Base-by-base conservation (phyloP, 2,797 vertebrate species). In the Spondyliosoma cantharus region DNA sequence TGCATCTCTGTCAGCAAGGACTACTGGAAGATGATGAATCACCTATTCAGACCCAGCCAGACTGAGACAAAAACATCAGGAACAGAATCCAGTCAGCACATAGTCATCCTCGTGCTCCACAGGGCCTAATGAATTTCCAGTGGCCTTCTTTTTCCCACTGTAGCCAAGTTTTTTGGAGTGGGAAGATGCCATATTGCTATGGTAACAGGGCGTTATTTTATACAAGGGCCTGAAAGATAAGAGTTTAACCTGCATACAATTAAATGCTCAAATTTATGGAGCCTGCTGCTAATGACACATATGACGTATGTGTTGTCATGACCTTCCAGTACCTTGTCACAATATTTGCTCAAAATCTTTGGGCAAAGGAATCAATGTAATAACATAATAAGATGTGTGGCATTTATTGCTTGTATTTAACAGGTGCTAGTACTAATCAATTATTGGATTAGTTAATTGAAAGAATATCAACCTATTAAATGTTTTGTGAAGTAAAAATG, bases 41-140 rank as follows among this genome's bases (percentile, higher is more conserved):
- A 80, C 62, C 71, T 58, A 48, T 45, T 77, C 45, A 74, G 63
- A 48, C 20, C 5, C 46, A 25, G 79, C 37, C 77, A 79, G 75
- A 71, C 74, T 4, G 19, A 62, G 13, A 74, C 24, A 24, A 62
- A 43, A 11, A 54, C 81, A 71, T 62, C 59, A 71, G 60, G 57
- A 22, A 64, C 66, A 71, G 20, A 69, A 63, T 56, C 49, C 25
- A 80, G 71, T 79, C 81, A 70, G 84, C 71, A 69, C 54, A 70
- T 56, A 70, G 14, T 50, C 52, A 50, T 61, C 49, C 25, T 12
- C 17, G 1, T 17, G 48, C 58, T 69, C 20, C 45, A 64, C 57
- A 24, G 19, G 29, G 13, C 29, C 61, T 25, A 73, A 74, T 3
- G 42, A 12, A 3, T 74, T 79, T 86, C 27, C 62, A 61, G 0